Evolutionary conservation across 2,888 invertebrate species (phyloP).

Genomic region (Slavum lentiscoides): DNA sequence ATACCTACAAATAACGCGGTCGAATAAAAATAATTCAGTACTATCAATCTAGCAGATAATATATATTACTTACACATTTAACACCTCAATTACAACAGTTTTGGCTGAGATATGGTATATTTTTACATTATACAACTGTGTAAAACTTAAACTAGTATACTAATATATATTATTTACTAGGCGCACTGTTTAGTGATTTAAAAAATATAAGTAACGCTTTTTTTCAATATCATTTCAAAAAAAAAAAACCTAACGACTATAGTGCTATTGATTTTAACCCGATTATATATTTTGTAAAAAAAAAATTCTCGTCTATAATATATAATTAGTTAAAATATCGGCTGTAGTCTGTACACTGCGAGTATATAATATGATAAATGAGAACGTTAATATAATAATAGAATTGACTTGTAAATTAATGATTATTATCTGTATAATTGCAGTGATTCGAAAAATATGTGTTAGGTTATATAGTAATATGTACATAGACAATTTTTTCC

Average conservation of each 20-base stretch:
- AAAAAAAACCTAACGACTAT: not conserved
- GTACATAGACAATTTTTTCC: conserved; percentile 3
- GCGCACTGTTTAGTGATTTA: not conserved
- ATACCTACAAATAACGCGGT: too few species aligned
- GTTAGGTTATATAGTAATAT: not conserved
- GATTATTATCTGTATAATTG: conserved; percentile 14
- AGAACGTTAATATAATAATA: not conserved
- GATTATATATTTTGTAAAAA: not conserved
- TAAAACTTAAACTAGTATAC: too few species aligned
- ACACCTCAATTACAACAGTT: too few species aligned
- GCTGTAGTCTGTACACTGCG: not conserved
- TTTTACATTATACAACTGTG: too few species aligned
- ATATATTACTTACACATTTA: too few species aligned
- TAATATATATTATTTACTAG: too few species aligned
- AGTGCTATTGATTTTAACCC: not conserved
- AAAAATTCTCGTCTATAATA: not conserved
- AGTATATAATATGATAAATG: conserved; percentile 6
- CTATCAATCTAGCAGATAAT: too few species aligned
- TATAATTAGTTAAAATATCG: not conserved
- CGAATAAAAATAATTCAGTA: too few species aligned
- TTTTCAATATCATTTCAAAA: not conserved
- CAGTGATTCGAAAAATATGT: not conserved
- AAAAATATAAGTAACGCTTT: not conserved
- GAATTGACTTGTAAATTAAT: conserved; percentile 16
- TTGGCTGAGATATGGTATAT: too few species aligned